A percentile compares a stretch with the other conserved stretches of the same genome.
phyloP scores from a whole-genome alignment of 2,113 vertebrate species.

The Amphilophus citrinellus region DNA sequence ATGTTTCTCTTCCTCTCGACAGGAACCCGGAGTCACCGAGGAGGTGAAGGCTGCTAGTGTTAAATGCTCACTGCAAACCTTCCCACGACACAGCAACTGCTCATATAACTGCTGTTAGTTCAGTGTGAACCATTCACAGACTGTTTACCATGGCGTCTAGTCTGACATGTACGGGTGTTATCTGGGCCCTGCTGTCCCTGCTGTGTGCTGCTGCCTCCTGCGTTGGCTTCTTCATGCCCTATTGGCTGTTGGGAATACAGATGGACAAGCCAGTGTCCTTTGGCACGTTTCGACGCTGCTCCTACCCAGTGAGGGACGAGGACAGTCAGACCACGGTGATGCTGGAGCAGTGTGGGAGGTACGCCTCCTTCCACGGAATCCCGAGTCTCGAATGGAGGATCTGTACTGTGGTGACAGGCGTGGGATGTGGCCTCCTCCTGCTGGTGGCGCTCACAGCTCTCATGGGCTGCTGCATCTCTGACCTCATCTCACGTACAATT shows the following conservation, averaged over 20 bases:
- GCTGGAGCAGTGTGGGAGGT: constrained; percentile 97
- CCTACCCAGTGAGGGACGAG: constrained; percentile 94
- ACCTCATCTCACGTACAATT: constrained; percentile 96
- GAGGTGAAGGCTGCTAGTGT: constrained; percentile 64
- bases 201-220: constrained; percentile 91
- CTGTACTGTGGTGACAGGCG: constrained; percentile 93
- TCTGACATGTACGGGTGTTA: constrained; percentile 88
- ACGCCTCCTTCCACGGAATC: constrained; percentile 95
- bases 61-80: constrained; percentile 54
- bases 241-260: constrained; percentile 97
- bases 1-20: constrained; percentile 43
- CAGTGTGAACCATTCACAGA: constrained; percentile 42
- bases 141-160: constrained; percentile 89
- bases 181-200: constrained; percentile 95
- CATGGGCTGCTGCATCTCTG: constrained; percentile 97
- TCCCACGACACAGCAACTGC: constrained; percentile 48
- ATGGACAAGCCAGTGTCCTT: constrained; percentile 97
- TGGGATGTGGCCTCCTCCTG: constrained; percentile 95
- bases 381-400: constrained; percentile 94
- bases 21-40: constrained; percentile 68
- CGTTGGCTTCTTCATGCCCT: constrained; percentile 99
- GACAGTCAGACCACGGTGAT: constrained; percentile 92
- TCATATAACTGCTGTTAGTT: constrained; percentile 44
- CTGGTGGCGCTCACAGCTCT: constrained; percentile 94
- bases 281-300: constrained; percentile 95